Conservation (phyloP, 2,113 vertebrate genomes). For the Accipiter virgatus region DNA sequence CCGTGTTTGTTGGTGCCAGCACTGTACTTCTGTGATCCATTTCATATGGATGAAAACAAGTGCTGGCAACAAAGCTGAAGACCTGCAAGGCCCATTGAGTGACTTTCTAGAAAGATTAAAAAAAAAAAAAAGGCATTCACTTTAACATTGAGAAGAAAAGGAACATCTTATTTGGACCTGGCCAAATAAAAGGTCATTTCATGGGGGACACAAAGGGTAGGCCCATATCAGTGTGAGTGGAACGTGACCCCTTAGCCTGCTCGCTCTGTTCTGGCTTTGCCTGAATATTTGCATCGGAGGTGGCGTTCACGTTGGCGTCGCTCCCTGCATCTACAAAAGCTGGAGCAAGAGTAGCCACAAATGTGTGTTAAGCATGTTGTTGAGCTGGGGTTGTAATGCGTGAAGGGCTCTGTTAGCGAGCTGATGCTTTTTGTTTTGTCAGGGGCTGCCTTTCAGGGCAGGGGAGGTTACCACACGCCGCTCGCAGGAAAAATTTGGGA, state of each 20-base stretch:
- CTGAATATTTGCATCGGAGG: accelerated
- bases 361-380: accelerated
- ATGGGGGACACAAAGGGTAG: background rate
- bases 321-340: accelerated
- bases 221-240: background rate
- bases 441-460: background rate
- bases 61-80: background rate
- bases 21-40: accelerated
- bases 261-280: background rate
- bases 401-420: background rate
- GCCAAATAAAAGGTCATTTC: background rate
- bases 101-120: background rate
- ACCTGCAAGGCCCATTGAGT: accelerated
- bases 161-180: background rate
- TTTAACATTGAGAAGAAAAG: background rate
- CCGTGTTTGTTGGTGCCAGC: background rate
- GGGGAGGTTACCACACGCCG: no score
- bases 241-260: background rate
- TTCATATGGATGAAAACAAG: accelerated
- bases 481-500: accelerated
- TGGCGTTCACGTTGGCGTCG: accelerated
- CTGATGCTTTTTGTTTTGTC: background rate
- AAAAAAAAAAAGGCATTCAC: background rate
- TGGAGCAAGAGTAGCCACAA: background rate
- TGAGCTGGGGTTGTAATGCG: background rate